A percentile compares a stretch with the other conserved stretches of the same genome.
Conservation (phyloP, 1,140 invertebrate genomes). For the Lasioglossum albipes region DNA sequence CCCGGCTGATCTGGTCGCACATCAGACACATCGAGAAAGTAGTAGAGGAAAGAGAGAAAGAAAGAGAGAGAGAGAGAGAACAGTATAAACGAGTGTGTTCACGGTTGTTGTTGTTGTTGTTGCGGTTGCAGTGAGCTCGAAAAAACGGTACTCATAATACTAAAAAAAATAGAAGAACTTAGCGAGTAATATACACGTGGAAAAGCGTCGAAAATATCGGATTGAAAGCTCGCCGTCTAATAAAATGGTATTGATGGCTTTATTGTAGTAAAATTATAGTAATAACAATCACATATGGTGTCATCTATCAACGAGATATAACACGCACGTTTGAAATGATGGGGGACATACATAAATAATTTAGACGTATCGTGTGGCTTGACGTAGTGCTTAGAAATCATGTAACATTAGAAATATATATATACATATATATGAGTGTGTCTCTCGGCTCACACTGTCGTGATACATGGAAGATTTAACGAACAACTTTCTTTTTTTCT, state of each 20-base stretch:
- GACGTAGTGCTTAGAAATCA: conserved; percentile 79
- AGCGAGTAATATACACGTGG: conserved; percentile 50
- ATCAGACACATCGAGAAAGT: conserved; percentile 33
- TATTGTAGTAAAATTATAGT: conserved; percentile 80
- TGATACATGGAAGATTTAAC: background rate
- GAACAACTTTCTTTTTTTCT: background rate
- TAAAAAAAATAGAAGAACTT: conserved; percentile 36
- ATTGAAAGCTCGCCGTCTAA: conserved; percentile 58
- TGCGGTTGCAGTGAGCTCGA: conserved; percentile 48
- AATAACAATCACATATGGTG: conserved; percentile 81
- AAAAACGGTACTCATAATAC: conserved; percentile 36
- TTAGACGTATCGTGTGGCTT: conserved; percentile 78
- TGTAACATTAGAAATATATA: conserved; percentile 80
- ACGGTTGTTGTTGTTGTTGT: conserved; percentile 27
- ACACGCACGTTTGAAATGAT: conserved; percentile 78
- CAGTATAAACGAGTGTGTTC: conserved; percentile 50
- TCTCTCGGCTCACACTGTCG: background rate
- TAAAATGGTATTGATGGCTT: conserved; percentile 75
- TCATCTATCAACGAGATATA: conserved; percentile 79
- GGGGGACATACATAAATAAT: conserved; percentile 80
- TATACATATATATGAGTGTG: conserved; percentile 72
- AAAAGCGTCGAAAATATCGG: conserved; percentile 54
- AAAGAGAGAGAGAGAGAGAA: background rate
- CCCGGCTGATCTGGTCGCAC: conserved; percentile 19
- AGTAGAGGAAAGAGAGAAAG: conserved; percentile 3